These are phyloP conservation scores for Lepisosteus oculatus DNA, from an alignment of 2,113 vertebrate species.

Conservation along the genomic window DNA sequence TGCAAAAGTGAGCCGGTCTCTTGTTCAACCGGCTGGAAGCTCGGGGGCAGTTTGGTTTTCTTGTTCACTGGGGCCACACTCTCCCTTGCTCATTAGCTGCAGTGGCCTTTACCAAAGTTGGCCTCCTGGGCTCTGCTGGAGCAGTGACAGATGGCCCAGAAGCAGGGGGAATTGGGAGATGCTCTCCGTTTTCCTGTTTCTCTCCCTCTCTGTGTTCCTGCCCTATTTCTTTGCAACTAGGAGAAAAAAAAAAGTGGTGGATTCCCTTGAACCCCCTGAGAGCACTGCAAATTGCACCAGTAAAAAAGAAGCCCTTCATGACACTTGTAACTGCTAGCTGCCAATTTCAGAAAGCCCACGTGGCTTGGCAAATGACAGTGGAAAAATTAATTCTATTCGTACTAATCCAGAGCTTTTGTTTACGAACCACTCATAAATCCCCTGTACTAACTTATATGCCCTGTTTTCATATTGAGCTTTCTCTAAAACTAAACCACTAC, in stretches of 20 bases:
- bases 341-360: not conserved
- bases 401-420: not conserved
- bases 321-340: slow-evolving; percentile 37
- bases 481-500: no score
- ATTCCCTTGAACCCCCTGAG: slow-evolving; percentile 64
- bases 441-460: no score
- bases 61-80: slow-evolving; percentile 44
- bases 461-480: no score
- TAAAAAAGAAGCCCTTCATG: slow-evolving; percentile 46
- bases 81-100: slow-evolving; percentile 52
- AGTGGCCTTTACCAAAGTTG: slow-evolving; percentile 55
- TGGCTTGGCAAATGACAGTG: no score
- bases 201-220: slow-evolving; percentile 14
- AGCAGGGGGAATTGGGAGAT: slow-evolving; percentile 46
- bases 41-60: slow-evolving; percentile 42
- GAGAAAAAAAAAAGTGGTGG: slow-evolving; percentile 21
- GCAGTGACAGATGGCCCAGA: slow-evolving; percentile 67
- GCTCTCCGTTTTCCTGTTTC: slow-evolving; percentile 33
- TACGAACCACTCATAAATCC: not conserved
- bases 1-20: slow-evolving; percentile 26
- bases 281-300: slow-evolving; percentile 50
- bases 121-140: slow-evolving; percentile 54
- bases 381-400: no score
- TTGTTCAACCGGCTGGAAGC: slow-evolving; percentile 42
- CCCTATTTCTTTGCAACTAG: slow-evolving; percentile 39